Percentiles rank a stretch among this genome's conserved stretches.
Evolutionary conservation across 2,888 invertebrate species (phyloP).

Genomic region (Diaperis boleti): DNA sequence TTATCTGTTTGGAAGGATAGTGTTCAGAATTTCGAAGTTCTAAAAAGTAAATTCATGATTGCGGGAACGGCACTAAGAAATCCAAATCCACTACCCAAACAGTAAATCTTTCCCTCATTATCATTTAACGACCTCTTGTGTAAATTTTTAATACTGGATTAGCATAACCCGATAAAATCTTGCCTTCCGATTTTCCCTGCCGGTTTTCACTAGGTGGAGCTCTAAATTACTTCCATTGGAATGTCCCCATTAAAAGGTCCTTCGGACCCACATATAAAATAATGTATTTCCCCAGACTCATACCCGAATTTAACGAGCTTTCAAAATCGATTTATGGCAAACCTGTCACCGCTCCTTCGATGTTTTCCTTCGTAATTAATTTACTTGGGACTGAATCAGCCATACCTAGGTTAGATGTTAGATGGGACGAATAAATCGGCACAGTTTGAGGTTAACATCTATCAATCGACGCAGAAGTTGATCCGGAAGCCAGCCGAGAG

Average conservation of each 20-base stretch:
- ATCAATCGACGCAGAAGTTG: too few species aligned
- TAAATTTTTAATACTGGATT: not conserved
- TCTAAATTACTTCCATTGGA: not conserved
- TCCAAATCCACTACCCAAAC: not conserved
- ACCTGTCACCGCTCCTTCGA: not conserved
- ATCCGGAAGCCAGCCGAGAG: too few species aligned
- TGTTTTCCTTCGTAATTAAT: not conserved
- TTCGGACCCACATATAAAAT: not conserved
- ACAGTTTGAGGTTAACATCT: too few species aligned
- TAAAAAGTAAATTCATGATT: slow-evolving; percentile 22
- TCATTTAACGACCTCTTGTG: slow-evolving; percentile 1
- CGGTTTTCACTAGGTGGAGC: not conserved
- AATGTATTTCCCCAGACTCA: not conserved
- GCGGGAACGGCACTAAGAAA: not conserved
- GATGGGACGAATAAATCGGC: too few species aligned
- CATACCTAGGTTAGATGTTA: too few species aligned
- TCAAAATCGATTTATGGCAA: not conserved
- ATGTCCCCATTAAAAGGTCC: not conserved
- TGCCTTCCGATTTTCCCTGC: too few species aligned
- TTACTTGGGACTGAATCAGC: not conserved
- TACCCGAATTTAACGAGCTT: not conserved
- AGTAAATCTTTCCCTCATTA: slow-evolving; percentile 13
- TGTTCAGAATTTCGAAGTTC: too few species aligned
- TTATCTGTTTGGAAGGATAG: too few species aligned
- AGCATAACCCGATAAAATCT: not conserved